phyloP scores from a whole-genome alignment of 2,888 invertebrate species.

The Opisthograptis luteolata region DNA sequence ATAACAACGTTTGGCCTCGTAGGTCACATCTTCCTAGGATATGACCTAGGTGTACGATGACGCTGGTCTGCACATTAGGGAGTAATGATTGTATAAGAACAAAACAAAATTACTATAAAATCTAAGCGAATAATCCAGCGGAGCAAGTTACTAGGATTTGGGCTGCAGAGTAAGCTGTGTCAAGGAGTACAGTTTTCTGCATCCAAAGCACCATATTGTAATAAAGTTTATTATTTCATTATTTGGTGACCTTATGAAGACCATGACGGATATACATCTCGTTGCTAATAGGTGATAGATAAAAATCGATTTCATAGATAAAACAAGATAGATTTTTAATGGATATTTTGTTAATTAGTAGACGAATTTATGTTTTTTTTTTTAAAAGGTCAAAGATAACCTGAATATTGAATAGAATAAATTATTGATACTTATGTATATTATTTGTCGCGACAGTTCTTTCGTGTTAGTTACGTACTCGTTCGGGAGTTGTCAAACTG shows the following conservation, averaged over 20 bases:
- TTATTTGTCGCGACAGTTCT: constrained; percentile 7
- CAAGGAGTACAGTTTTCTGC: too few relatives aligned
- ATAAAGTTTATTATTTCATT: too few relatives aligned
- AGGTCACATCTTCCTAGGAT: too few relatives aligned
- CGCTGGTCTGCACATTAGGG: too few relatives aligned
- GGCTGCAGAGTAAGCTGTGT: too few relatives aligned
- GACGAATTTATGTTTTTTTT: constrained; percentile 3
- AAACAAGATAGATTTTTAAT: constrained; percentile 8
- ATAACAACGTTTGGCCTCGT: too few relatives aligned
- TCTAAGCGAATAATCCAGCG: too few relatives aligned
- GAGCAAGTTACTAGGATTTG: too few relatives aligned
- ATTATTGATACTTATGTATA: constrained; percentile 15
- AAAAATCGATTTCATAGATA: constrained; percentile 9
- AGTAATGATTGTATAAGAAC: too few relatives aligned
- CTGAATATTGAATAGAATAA: constrained; percentile 15
- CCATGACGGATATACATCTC: neutral
- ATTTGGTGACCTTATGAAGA: neutral
- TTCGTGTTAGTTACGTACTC: constrained; percentile 1
- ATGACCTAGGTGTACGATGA: too few relatives aligned
- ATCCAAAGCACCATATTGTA: too few relatives aligned
- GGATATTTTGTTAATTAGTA: constrained; percentile 5
- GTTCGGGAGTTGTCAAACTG: constrained; percentile 1
- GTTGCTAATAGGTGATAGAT: neutral
- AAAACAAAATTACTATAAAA: too few relatives aligned
- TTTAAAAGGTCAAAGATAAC: constrained; percentile 13